phyloP scores from a whole-genome alignment of 2,113 vertebrate species.

The Micronycteris hirsuta region DNA sequence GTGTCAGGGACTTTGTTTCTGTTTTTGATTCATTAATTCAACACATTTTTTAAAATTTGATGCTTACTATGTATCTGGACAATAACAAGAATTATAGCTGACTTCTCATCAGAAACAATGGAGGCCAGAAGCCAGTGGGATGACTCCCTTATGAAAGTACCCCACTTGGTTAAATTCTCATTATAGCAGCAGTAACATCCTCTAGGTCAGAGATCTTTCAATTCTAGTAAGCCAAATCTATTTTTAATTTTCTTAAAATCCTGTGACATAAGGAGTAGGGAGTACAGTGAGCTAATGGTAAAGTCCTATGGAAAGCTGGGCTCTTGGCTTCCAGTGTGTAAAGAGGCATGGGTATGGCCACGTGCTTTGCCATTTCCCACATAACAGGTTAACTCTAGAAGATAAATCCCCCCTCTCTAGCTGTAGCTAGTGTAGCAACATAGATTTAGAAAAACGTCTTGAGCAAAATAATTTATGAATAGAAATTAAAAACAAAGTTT shows the following conservation, averaged over 20 bases:
- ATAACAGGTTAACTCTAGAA: not conserved
- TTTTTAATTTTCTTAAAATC: slow-evolving; percentile 20
- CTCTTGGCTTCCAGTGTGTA: not conserved
- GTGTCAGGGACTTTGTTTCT: not conserved
- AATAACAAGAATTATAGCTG: not conserved
- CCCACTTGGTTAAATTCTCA: not conserved
- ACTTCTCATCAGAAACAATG: not conserved
- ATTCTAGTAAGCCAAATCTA: not conserved
- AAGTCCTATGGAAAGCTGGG: not conserved
- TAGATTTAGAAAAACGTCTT: not conserved
- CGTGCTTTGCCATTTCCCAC: not conserved
- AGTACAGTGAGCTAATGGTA: not conserved
- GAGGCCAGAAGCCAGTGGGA: not conserved
- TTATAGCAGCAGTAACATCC: not conserved
- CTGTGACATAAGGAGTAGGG: not conserved
- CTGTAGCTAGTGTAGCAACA: not conserved
- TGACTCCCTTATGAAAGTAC: not conserved
- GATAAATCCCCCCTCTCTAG: not conserved
- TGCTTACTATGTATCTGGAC: not conserved
- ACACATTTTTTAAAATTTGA: not conserved
- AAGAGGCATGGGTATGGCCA: not conserved
- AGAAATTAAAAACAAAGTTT: not conserved
- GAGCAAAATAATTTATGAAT: not conserved
- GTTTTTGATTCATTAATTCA: slow-evolving; percentile 1
- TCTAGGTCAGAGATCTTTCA: not conserved